phyloP scores from a whole-genome alignment of 2,113 vertebrate species.

The Grus americana region DNA sequence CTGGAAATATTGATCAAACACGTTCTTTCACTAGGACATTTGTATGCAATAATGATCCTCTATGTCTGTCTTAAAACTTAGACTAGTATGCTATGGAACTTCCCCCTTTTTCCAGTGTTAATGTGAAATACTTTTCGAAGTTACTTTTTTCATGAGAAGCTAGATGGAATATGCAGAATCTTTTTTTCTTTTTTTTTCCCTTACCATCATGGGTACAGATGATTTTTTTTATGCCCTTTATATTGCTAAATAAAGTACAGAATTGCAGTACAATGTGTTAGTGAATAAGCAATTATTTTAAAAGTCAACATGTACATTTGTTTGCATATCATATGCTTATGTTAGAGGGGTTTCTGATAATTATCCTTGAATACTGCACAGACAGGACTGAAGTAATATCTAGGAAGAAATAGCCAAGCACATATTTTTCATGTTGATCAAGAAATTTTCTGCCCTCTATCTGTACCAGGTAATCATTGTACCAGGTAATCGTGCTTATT shows the following conservation, averaged over 20 bases:
- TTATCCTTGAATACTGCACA: background rate
- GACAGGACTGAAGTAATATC: background rate
- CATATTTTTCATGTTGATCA: background rate
- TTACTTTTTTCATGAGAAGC: background rate
- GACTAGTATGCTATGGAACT: background rate
- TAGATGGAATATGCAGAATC: background rate
- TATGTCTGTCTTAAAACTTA: background rate
- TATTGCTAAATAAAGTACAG: background rate
- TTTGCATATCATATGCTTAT: slow-evolving; percentile 30
- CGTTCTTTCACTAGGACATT: background rate
- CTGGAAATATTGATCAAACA: background rate
- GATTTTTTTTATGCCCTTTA: background rate
- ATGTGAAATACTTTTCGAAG: background rate
- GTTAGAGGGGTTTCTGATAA: background rate
- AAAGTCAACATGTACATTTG: background rate
- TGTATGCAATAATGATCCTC: background rate
- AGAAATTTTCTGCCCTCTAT: background rate
- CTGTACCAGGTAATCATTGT: background rate
- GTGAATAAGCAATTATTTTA: slow-evolving; percentile 11
- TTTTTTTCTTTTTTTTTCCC: background rate
- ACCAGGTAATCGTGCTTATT: background rate
- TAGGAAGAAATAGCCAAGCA: background rate
- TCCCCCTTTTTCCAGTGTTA: background rate
- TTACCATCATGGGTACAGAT: background rate
- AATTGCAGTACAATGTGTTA: background rate